phyloP scores from a whole-genome alignment of 2,797 vertebrate genomes.

The Coregonus sp. region DNA sequence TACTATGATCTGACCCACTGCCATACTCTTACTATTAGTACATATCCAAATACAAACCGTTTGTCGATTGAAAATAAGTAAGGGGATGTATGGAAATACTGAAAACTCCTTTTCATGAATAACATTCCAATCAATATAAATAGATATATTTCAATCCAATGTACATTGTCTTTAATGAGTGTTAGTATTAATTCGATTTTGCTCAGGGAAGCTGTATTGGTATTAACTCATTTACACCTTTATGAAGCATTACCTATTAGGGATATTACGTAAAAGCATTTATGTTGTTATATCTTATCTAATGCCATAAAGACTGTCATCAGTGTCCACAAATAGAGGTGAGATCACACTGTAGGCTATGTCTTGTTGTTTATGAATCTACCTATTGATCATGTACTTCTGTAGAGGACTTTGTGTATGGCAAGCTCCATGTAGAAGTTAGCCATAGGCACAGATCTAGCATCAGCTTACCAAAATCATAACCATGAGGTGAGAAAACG shows the following conservation, averaged over 20 bases:
- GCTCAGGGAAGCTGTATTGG: conserved; percentile 55
- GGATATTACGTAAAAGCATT: conserved; percentile 12
- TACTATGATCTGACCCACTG: conserved; percentile 48
- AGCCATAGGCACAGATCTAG: not conserved
- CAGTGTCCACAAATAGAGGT: conserved; percentile 21
- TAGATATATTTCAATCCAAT: no score
- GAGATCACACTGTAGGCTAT: conserved; percentile 14
- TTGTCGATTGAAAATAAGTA: conserved; percentile 35
- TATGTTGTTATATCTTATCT: conserved; percentile 16
- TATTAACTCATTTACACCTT: not conserved
- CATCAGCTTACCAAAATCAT: not conserved
- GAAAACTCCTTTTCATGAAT: no score
- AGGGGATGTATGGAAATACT: no score
- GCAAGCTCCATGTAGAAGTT: not conserved
- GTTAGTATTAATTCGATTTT: no score
- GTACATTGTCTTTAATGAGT: no score
- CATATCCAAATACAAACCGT: conserved; percentile 18
- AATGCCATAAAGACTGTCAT: conserved; percentile 43
- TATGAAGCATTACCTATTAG: conserved; percentile 33
- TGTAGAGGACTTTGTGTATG: not conserved
- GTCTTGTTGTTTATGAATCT: conserved; percentile 26
- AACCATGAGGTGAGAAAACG: not conserved
- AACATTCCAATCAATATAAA: no score
- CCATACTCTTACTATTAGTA: conserved; percentile 28
- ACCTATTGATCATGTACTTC: conserved; percentile 2